Evolutionary conservation across 2,888 invertebrate genomes (phyloP).

Genomic region (Campoplex nolae): DNA sequence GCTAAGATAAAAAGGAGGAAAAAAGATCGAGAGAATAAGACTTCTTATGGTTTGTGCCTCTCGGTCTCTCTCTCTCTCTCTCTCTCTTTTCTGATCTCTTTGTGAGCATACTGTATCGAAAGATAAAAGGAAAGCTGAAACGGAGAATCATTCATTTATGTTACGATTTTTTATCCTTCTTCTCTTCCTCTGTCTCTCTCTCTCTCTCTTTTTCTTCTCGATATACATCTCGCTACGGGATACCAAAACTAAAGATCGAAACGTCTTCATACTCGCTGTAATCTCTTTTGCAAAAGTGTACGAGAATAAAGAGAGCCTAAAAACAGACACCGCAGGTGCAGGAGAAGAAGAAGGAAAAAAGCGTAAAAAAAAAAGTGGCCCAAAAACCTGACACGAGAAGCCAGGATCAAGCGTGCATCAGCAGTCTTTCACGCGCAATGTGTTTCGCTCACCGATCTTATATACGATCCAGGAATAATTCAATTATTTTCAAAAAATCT

Average conservation of each 20-base stretch:
- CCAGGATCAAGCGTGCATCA: conserved; percentile 32
- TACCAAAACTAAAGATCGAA: conserved; percentile 70
- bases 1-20: conserved; percentile 32
- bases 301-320: background rate
- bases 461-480: conserved; percentile 13
- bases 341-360: conserved; percentile 6
- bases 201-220: conserved; percentile 38
- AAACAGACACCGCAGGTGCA: conserved; percentile 70
- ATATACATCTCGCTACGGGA: conserved; percentile 77
- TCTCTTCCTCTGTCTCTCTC: conserved; percentile 31
- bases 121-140: conserved; percentile 54
- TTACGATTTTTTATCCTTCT: conserved; percentile 19
- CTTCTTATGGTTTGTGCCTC: conserved; percentile 46
- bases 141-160: conserved; percentile 46
- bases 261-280: conserved; percentile 72
- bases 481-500: background rate
- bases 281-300: conserved; percentile 23
- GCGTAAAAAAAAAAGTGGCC: conserved; percentile 33
- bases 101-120: conserved; percentile 55
- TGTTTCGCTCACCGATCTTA: conserved; percentile 8
- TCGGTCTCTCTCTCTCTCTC: conserved; percentile 2
- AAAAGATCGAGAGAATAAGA: conserved; percentile 40
- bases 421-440: conserved; percentile 31
- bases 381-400: conserved; percentile 21
- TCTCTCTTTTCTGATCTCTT: conserved; percentile 15